Conservation (phyloP, 30 jellyfish, hydroid and myxozoan genomes). For the Cassiopea xamachana region DNA sequence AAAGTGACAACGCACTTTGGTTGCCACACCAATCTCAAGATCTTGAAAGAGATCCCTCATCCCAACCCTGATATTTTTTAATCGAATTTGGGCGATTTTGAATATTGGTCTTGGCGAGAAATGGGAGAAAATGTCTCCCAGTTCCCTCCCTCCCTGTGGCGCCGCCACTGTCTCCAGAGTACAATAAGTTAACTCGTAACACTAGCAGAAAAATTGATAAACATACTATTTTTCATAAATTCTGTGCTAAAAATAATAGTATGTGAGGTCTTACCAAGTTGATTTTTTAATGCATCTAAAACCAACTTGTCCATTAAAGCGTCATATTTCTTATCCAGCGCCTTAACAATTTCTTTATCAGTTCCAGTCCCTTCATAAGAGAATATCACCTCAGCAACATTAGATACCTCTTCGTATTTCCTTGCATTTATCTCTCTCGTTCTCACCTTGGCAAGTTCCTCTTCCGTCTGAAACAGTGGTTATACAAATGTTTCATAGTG, state of each 20-base stretch:
- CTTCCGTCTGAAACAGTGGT: conserved; percentile 46
- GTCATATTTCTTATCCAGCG: conserved; percentile 90
- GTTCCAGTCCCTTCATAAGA: conserved; percentile 75
- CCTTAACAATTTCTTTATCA: conserved; percentile 81
- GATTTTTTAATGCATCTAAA: conserved; percentile 82
- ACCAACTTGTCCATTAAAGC: conserved; percentile 82
- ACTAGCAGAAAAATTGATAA: no score
- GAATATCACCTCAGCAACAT: conserved; percentile 81
- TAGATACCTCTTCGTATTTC: conserved; percentile 61
- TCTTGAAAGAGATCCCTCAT: no score
- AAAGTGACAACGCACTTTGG: no score
- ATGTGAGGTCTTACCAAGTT: conserved; percentile 64
- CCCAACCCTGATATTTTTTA: no score
- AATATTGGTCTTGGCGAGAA: no score
- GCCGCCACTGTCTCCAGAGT: no score
- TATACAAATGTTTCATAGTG: background rate
- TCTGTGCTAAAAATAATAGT: background rate
- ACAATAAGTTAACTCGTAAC: no score
- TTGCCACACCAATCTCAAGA: no score
- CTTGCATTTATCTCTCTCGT: conserved; percentile 58
- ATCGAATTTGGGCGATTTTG: no score
- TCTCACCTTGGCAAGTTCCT: conserved; percentile 69
- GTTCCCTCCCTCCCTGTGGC: no score
- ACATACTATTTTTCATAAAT: no score
- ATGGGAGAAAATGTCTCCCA: no score